Base-by-base conservation (phyloP, 92 coral and sea anemone species). In the Bergia sp. region DNA sequence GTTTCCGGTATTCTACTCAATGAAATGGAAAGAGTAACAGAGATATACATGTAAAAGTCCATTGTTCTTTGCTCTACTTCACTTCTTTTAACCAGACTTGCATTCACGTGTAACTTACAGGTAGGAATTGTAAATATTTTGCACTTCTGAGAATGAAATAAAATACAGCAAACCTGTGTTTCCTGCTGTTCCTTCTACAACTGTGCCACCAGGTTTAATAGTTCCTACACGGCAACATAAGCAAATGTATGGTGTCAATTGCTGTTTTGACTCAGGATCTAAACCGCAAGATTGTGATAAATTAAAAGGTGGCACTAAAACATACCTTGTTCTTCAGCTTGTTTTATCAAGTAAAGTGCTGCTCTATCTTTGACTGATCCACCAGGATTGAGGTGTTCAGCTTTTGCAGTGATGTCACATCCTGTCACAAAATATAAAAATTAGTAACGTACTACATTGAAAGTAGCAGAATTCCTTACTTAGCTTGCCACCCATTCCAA, bases 361-460 rank as follows among this genome's bases (percentile, higher is more conserved):
- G 99, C 99, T 47, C 99, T 93, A 82, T 96, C 99, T 89, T 96
- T 96, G 7, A 96, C 98, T 37, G 99, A 96, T 37, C 98, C 99
- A 77, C 99, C 97, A 13, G 99, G 99, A 85, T 96, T 96, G 38
- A 96, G 85, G 53, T 94, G 96, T 77, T 96, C 99, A 40, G 96
- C 99, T 89, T 96, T 96, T 43, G 93, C 97, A 8, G 96, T 95
- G 37, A 96, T 96, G 76, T 96, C 96, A 93, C 99, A 96, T 23
- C 99, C 99, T 96, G 77, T 53, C 58, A 53, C 58, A 53, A 21
- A 67, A 76, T 58, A 23, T 38, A 64, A 76, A 21, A 29, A 85
- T 58, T 2, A 5, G 39, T 23, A n/a, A 37, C 2, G 16, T n/a
- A 71, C 23, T 6, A 40, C 13, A 3, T 47, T 18, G 65, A 79